Evolutionary conservation across 2,888 invertebrate species (phyloP).

Genomic region (Ochropleura leucogaster): DNA sequence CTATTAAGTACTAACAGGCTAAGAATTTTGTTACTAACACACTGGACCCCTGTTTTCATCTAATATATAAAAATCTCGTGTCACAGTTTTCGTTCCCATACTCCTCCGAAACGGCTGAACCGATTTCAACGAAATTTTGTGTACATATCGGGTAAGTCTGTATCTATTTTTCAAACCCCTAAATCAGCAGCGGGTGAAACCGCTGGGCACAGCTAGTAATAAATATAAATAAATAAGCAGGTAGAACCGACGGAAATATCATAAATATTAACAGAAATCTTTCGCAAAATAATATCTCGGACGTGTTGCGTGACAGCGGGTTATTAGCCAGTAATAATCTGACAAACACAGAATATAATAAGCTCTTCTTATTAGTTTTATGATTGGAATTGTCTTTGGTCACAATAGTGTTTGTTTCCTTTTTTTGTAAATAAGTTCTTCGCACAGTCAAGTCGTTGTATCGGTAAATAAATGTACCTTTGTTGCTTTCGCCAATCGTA

Average conservation of each 20-base stretch:
- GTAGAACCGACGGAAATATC: neutral
- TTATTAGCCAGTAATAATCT: constrained; percentile 42
- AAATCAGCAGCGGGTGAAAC: too few species aligned
- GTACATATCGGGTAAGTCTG: too few species aligned
- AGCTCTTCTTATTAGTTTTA: constrained; percentile 39
- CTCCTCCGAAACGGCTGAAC: too few species aligned
- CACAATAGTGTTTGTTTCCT: constrained; percentile 16
- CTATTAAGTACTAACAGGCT: too few species aligned
- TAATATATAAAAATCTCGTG: too few species aligned
- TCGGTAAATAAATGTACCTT: neutral
- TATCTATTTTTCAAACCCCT: too few species aligned
- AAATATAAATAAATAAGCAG: too few species aligned
- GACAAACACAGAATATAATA: constrained; percentile 41
- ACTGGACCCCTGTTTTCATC: too few species aligned
- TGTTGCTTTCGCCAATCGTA: neutral
- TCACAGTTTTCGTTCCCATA: too few species aligned
- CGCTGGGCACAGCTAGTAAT: too few species aligned
- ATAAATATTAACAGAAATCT: constrained; percentile 3
- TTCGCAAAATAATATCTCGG: constrained; percentile 20
- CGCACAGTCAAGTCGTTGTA: neutral
- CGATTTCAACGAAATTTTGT: too few species aligned
- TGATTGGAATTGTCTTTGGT: constrained; percentile 22
- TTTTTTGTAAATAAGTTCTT: constrained; percentile 14
- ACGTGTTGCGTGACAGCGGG: constrained; percentile 13
- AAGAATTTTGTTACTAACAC: too few species aligned